Percentiles rank a stretch among this genome's conserved stretches.
Conservation (phyloP, 2,888 invertebrate species). For the Drosophila ochracea region DNA sequence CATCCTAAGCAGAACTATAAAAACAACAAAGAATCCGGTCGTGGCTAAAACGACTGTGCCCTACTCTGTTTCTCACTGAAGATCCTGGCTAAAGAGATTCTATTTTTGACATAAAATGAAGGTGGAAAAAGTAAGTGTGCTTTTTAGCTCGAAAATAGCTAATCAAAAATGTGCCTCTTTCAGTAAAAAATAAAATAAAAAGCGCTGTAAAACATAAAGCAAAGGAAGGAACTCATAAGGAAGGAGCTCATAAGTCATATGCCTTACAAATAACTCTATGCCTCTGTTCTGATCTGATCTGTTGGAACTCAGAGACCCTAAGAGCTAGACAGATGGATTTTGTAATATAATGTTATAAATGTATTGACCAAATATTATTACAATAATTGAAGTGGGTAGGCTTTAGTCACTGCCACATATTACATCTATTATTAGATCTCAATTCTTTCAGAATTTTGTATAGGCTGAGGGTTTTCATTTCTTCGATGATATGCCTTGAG, state of each 20-base stretch:
- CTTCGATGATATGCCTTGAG: neutral
- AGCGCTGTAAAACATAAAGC: neutral
- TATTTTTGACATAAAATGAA: neutral
- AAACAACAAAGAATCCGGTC: neutral
- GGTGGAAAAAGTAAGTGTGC: neutral
- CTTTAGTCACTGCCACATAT: neutral
- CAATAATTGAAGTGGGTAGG: no score
- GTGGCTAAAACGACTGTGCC: neutral
- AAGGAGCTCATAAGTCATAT: neutral
- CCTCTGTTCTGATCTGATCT: no score
- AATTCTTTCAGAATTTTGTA: neutral
- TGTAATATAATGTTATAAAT: no score
- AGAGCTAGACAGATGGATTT: no score
- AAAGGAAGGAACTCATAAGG: neutral
- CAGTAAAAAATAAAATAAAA: neutral
- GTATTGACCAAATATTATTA: no score
- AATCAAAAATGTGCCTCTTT: neutral
- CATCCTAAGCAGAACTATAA: slow-evolving; percentile 41
- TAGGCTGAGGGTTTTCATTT: neutral
- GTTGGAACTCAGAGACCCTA: no score
- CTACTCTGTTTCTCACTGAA: neutral
- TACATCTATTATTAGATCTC: neutral
- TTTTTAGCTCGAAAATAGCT: no score
- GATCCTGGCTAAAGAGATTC: neutral
- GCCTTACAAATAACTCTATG: no score